phyloP scores from a whole-genome alignment of 23 tunicate species.

The Clavelina lepadiformis region DNA sequence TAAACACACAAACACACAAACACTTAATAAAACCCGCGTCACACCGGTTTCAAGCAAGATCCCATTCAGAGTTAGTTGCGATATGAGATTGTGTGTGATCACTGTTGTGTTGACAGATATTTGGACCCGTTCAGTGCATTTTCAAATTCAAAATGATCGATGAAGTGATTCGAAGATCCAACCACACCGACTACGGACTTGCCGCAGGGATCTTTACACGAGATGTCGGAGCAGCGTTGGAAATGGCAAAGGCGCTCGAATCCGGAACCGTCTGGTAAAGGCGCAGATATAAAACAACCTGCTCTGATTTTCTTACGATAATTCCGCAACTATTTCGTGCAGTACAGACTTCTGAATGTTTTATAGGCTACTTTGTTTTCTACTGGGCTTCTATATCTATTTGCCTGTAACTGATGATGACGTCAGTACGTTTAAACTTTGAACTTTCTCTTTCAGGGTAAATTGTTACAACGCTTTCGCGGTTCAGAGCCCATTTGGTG shows the following conservation, averaged over 20 bases:
- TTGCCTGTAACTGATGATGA: background rate
- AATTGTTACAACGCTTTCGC: conserved; percentile 95
- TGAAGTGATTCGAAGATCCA: conserved; percentile 77
- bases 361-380: no score
- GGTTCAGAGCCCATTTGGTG: conserved; percentile 90
- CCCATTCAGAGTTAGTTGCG: no score
- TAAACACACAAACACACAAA: no score
- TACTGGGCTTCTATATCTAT: no score
- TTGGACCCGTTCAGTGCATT: conserved; percentile 93
- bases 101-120: conserved; percentile 32
- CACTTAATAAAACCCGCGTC: no score
- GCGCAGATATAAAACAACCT: no score
- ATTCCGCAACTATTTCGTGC: no score
- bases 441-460: conserved; percentile 42
- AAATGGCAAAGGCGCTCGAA: conserved; percentile 76
- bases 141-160: conserved; percentile 68
- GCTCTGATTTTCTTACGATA: no score
- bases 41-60: no score
- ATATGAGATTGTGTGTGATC: no score
- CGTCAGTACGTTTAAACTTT: background rate
- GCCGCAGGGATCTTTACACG: conserved; percentile 89
- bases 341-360: no score
- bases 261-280: conserved; percentile 89
- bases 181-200: conserved; percentile 69
- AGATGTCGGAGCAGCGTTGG: conserved; percentile 68